A percentile compares a stretch with the other conserved stretches of the same genome.
phyloP scores from a whole-genome alignment of 2,888 invertebrate genomes.

The Keiferia lycopersicella region DNA sequence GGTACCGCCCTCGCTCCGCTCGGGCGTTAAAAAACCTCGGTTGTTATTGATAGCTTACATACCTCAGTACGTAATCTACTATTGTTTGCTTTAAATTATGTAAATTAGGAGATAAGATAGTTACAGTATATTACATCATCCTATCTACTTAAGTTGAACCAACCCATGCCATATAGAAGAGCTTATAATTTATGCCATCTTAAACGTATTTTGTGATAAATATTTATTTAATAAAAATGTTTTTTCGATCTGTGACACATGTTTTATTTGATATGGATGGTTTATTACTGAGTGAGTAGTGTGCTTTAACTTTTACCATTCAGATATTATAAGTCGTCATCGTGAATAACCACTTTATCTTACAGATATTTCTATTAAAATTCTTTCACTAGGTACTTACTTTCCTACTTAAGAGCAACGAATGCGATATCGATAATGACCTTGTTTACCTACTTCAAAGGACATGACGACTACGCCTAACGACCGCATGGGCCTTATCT shows the following conservation, averaged over 20 bases:
- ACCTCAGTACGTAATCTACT: no score
- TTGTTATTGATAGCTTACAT: no score
- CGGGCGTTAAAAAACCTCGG: no score
- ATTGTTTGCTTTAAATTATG: neutral
- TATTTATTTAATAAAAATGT: conserved; percentile 43
- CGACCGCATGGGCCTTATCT: conserved; percentile 1
- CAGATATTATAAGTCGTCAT: neutral
- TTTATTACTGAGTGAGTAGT: conserved; percentile 65
- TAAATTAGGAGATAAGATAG: neutral
- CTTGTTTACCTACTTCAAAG: neutral
- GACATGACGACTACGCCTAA: neutral
- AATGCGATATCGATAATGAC: conserved; percentile 5
- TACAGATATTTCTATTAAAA: no score
- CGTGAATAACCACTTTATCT: no score
- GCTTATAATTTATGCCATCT: conserved; percentile 22
- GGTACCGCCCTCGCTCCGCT: no score
- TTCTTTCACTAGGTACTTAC: neutral
- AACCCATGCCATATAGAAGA: neutral
- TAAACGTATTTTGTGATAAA: conserved; percentile 7
- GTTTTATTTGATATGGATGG: conserved; percentile 77
- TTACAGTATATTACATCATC: neutral
- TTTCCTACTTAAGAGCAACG: conserved; percentile 5
- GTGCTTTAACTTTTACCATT: neutral
- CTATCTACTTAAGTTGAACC: neutral
- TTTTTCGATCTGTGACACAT: conserved; percentile 55